Evolutionary conservation across 2,113 vertebrate genomes (phyloP).

Genomic region (Zingel zingel): DNA sequence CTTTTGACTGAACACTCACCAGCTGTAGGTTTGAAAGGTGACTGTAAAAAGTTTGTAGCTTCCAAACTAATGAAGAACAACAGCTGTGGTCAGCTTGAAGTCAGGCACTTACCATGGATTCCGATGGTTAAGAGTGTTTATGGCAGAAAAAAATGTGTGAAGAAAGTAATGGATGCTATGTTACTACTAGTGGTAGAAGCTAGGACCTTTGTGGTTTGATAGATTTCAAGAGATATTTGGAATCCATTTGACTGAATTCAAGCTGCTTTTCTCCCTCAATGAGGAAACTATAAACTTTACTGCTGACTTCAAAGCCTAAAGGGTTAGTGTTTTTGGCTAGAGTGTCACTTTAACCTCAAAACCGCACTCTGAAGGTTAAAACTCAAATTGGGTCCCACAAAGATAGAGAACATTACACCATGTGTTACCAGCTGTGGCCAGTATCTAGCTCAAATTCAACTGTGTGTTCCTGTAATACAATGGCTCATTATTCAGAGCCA

Average conservation of each 20-base stretch:
- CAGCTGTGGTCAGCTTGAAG: constrained; percentile 29
- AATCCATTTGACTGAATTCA: constrained; percentile 1
- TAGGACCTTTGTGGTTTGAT: not conserved
- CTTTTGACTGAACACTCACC: not conserved
- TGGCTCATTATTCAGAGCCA: constrained; percentile 81
- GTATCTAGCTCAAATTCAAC: constrained; percentile 61
- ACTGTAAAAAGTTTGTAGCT: not conserved
- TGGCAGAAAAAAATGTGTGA: not conserved
- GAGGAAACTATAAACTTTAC: not conserved
- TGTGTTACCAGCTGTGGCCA: constrained; percentile 74
- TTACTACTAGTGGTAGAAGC: not conserved
- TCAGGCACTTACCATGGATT: not conserved
- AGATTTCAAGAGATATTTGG: not conserved
- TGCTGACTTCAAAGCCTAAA: not conserved
- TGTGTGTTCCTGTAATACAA: constrained; percentile 78
- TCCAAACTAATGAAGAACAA: constrained; percentile 9
- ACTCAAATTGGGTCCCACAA: constrained; percentile 32
- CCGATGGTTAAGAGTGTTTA: constrained; percentile 6
- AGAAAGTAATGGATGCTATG: not conserved
- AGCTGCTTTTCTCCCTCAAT: not conserved
- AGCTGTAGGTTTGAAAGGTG: not conserved
- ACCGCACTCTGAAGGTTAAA: constrained; percentile 25
- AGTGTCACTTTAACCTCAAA: constrained; percentile 20
- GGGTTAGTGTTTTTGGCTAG: not conserved
- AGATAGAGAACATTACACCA: constrained; percentile 45